Conservation (phyloP, 2,888 invertebrate species). For the Maniola hyperantus region DNA sequence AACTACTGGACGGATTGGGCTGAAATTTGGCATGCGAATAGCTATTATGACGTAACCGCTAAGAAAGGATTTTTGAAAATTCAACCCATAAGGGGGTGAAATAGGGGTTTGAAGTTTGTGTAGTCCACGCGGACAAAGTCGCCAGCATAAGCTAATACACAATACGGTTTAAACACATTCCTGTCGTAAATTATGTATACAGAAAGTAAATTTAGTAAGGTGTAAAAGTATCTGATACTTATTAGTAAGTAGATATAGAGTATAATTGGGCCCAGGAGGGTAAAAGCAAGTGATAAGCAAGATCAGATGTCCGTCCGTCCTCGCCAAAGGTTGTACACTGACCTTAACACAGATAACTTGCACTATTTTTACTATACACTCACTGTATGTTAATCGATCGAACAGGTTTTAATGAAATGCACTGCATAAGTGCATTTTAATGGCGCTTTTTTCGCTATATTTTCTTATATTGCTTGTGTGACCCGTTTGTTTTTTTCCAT, state of each 20-base stretch:
- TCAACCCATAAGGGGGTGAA: no score
- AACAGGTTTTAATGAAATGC: constrained; percentile 14
- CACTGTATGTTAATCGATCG: constrained; percentile 10
- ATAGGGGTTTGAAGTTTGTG: no score
- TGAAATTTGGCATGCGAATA: no score
- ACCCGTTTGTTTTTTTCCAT: background rate
- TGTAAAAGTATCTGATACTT: no score
- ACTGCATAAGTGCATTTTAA: constrained; percentile 6
- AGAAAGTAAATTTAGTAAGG: no score
- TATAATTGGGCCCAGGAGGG: background rate
- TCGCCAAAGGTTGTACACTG: constrained; percentile 22
- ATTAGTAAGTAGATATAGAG: background rate
- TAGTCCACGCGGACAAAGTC: no score
- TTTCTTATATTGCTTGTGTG: background rate
- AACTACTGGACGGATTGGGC: no score
- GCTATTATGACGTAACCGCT: no score
- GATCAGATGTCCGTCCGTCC: constrained; percentile 11
- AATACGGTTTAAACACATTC: no score
- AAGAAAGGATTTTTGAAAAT: no score
- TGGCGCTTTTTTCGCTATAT: background rate
- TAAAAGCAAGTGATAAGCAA: background rate
- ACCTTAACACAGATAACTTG: constrained; percentile 32
- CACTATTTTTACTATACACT: constrained; percentile 17
- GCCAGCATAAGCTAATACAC: no score
- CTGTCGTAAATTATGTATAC: no score